Percentiles rank a stretch among this genome's conserved stretches.
Evolutionary conservation across 2,888 invertebrate species (phyloP).

Genomic region (Theretra japonica): DNA sequence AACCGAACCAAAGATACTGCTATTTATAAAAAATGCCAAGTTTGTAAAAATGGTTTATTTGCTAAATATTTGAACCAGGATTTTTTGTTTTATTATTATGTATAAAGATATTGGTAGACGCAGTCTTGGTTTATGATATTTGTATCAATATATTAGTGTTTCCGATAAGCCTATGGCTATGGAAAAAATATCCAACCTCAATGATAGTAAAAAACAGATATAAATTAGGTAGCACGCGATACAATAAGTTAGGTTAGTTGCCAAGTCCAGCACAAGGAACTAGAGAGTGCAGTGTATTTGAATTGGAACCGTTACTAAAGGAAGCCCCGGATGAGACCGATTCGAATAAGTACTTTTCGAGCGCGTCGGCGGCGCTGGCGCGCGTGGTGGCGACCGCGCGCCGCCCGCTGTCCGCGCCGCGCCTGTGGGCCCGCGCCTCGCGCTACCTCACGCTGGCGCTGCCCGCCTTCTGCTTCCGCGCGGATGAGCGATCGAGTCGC

Average conservation of each 20-base stretch:
- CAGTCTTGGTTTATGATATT: too few relatives aligned
- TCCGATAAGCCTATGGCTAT: too few relatives aligned
- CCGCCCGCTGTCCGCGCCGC: slow-evolving; percentile 47
- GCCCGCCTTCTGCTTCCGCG: slow-evolving; percentile 66
- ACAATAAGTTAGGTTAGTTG: neutral
- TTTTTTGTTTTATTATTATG: too few relatives aligned
- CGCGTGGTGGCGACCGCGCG: slow-evolving; percentile 56
- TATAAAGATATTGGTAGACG: too few relatives aligned
- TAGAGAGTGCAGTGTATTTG: neutral
- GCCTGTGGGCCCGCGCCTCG: slow-evolving; percentile 52
- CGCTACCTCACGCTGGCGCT: slow-evolving; percentile 58
- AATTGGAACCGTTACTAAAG: slow-evolving; percentile 18
- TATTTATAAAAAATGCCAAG: too few relatives aligned
- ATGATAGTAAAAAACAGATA: too few relatives aligned
- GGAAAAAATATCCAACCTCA: too few relatives aligned
- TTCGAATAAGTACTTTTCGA: slow-evolving; percentile 55
- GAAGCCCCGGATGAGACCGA: slow-evolving; percentile 59
- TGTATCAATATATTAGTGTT: too few relatives aligned
- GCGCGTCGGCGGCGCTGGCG: slow-evolving; percentile 59
- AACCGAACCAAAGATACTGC: neutral
- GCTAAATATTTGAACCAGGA: too few relatives aligned
- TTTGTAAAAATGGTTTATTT: too few relatives aligned
- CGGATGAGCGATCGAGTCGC: slow-evolving; percentile 56
- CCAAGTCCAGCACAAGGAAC: neutral
- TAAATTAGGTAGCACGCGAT: too few relatives aligned